Evolutionary conservation across 2,888 invertebrate species (phyloP), one percentile per base, ranked within the genome.

Genomic region (Scelioninae gen. 2): DNA sequence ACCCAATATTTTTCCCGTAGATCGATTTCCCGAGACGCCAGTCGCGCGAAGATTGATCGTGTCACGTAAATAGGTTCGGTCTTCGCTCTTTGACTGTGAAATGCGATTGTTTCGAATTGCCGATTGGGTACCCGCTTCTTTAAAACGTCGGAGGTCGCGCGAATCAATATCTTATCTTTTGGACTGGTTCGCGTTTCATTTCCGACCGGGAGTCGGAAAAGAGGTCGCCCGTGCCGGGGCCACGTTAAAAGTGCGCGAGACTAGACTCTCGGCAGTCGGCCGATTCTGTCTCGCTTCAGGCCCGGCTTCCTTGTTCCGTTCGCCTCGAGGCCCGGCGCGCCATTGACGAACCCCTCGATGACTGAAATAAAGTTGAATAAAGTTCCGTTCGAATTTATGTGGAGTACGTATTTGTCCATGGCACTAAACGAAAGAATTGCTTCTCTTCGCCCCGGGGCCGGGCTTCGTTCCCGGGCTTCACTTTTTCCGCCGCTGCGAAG

Each of bases 131-230:
- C 55, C 31, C 18, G 61, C 39, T 69, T 60, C 52, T 68, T 60
- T 39, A 60, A 60, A 60, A 53, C 39, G 58, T n/a, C n/a, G 46
- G 31, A 46, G 53, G 46, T 50, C 35, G 46, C 41, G 41, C 53
- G 46, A 69, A 73, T 73, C 73, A 28, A 73, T 73, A 69, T 64
- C 58, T 64, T 69, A 73, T 73, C 73, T 64, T 60, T 74, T 25
- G 65, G 60, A 74, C 73, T 60, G 55, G 68, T 74, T 68, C 68
- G 61, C 74, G 67, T 70, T 74, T 74, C 61, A 74, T 74, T 70
- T 74, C 74, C 74, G 74, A 53, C 31, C 16, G 25, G 31, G 37
- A 60, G 48, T 65, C 48, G 25, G 55, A 65, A 76, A 73, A 33
- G 73, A 73, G 65, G 70, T 72, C 69, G 50, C 18, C 45, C 28